Conservation (phyloP, 1,140 invertebrate genomes). For the Cotesia typhae region DNA sequence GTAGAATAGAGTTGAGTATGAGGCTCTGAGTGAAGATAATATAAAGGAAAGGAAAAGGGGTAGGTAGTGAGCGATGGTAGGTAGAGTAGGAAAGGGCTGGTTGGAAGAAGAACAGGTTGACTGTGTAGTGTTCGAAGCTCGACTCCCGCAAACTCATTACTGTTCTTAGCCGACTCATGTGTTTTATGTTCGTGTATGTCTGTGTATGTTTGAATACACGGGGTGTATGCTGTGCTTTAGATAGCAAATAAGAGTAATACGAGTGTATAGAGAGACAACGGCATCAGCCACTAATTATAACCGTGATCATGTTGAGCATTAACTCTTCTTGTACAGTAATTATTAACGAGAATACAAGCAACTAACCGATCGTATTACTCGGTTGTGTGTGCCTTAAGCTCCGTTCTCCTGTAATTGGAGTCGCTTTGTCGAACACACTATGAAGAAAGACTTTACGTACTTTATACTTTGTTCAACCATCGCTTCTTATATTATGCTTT, state of each 20-base stretch:
- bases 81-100: neutral
- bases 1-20: slow-evolving; percentile 1
- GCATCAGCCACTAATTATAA: slow-evolving; percentile 50
- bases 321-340: slow-evolving; percentile 52
- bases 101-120: slow-evolving; percentile 11
- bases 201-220: neutral
- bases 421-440: slow-evolving; percentile 28
- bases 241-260: neutral
- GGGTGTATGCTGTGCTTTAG: slow-evolving; percentile 12
- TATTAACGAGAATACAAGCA: slow-evolving; percentile 51
- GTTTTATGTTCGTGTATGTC: neutral
- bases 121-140: slow-evolving; percentile 6
- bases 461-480: neutral
- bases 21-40: neutral
- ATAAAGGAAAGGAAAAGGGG: neutral
- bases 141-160: slow-evolving; percentile 46
- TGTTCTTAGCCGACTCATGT: slow-evolving; percentile 7
- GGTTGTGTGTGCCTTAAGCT: slow-evolving; percentile 20
- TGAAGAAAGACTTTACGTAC: slow-evolving; percentile 12
- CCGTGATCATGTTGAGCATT: slow-evolving; percentile 47
- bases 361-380: slow-evolving; percentile 45
- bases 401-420: slow-evolving; percentile 46
- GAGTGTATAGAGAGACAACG: slow-evolving; percentile 19
- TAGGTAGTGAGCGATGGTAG: neutral
- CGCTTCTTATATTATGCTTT: neutral